Evolutionary conservation across 2,797 vertebrate genomes (phyloP).

Genomic region (Danionella dracula): DNA sequence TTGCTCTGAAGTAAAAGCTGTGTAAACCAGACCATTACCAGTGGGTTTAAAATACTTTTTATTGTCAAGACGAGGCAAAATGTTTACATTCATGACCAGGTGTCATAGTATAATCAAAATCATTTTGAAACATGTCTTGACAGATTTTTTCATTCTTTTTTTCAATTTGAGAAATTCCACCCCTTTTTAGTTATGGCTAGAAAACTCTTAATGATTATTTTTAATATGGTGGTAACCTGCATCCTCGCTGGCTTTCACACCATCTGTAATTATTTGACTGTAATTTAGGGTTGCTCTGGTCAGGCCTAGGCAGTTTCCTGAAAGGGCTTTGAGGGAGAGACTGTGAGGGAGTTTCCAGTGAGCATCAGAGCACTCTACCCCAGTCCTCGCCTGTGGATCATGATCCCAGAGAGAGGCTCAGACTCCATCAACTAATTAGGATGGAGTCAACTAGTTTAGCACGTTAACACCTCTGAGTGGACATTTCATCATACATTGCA

Average conservation of each 20-base stretch:
- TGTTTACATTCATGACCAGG: too few relatives aligned
- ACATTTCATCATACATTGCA: conserved; percentile 17
- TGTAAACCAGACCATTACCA: too few relatives aligned
- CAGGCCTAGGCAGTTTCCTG: conserved; percentile 34
- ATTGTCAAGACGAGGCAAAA: too few relatives aligned
- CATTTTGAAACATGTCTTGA: too few relatives aligned
- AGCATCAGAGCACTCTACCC: conserved; percentile 9
- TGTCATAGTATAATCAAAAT: too few relatives aligned
- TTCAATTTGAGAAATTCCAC: too few relatives aligned
- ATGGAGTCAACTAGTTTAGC: too few relatives aligned
- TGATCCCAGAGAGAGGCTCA: neutral
- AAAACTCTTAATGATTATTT: neutral
- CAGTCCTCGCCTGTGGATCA: conserved; percentile 37
- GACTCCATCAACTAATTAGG: conserved; percentile 19
- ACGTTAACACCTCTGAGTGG: conserved; percentile 39
- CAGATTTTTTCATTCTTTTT: too few relatives aligned
- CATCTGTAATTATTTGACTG: conserved; percentile 30
- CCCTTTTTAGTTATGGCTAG: neutral
- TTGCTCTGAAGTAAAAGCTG: too few relatives aligned
- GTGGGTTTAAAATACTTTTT: too few relatives aligned
- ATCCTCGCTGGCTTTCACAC: neutral
- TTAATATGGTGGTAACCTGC: neutral
- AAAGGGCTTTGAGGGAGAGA: neutral
- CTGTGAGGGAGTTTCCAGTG: conserved; percentile 36
- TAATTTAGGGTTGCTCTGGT: conserved; percentile 32